These are phyloP conservation scores for Bombus difficillimus DNA, from an alignment of 1,140 invertebrate genomes.

Conservation along the genomic window DNA sequence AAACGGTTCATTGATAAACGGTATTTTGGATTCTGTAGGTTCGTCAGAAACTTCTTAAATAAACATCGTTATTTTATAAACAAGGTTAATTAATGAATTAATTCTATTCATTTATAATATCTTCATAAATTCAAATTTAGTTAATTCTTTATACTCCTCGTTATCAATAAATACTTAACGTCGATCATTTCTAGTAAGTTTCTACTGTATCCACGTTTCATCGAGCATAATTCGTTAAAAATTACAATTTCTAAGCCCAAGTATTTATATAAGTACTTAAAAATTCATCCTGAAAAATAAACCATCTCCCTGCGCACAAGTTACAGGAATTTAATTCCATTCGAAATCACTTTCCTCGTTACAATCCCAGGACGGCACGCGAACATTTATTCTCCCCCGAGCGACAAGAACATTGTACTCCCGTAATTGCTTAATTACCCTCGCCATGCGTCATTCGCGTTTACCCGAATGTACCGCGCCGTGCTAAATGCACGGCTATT, in stretches of 20 bases:
- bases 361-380: background rate
- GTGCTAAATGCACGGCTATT: slow-evolving; percentile 14
- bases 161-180: background rate
- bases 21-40: background rate
- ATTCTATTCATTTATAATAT: too few relatives aligned
- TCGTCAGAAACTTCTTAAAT: background rate
- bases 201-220: too few relatives aligned
- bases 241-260: background rate
- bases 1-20: background rate
- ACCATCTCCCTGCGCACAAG: background rate
- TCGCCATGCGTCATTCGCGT: slow-evolving; percentile 13
- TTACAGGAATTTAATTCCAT: background rate
- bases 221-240: background rate
- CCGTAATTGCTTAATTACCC: slow-evolving; percentile 32
- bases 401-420: slow-evolving; percentile 12
- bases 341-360: background rate
- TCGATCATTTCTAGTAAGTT: background rate
- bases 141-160: background rate
- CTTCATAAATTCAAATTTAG: background rate
- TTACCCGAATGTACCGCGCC: slow-evolving; percentile 6
- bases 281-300: background rate
- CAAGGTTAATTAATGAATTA: background rate
- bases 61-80: background rate
- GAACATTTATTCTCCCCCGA: background rate
- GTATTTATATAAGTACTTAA: background rate